Evolutionary conservation across 2,797 vertebrate species (phyloP), one percentile per base, ranked within the genome.

Genomic region (Garrulus glandarius): DNA sequence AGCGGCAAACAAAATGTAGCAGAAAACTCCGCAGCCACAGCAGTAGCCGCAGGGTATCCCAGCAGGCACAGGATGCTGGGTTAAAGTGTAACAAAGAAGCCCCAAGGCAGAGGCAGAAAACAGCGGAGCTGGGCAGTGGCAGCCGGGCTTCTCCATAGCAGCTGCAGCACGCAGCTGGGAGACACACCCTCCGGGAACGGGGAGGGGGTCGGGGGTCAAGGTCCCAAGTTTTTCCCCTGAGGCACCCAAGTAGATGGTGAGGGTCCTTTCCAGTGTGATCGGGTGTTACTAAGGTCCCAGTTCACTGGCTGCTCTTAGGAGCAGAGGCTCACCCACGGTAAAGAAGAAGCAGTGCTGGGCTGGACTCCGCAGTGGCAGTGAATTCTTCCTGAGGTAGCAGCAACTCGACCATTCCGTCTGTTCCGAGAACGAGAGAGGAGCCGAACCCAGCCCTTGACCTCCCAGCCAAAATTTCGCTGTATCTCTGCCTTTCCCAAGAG

Each of bases 291-390:
- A 4, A 55, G 14, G 10, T 37, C 11, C 26, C 34, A 56, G 13
- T 37, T 67, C 15, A 13, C 6, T 3, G 4, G 3, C 18, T 10
- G 22, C 29, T n/a, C 34, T 17, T 39, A 11, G 0, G 4, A 39
- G 26, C 39, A 44, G 29, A 44, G 18, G 23, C 43, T 67, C 52
- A 22, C 29, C 9, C 7, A 22, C 0, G 3, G 47, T n/a, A 22
- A 34, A 17, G 37, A 22, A 50, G 46, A 9, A 34, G 24, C 57
- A 23, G 12, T 34, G 8, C 5, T 6, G 9, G 24, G 19, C 24
- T 52, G 3, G 24, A 34, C 12, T 34, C 30, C 0, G 1, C 0
- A 1, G 12, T 63, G 47, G 32, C 12, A 29, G 47, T 2, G 26
- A 44, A 36, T 53, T 53, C 15, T 53, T 7, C 26, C 26, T 6